Evolutionary conservation across 2,113 vertebrate species (phyloP), one percentile per base, ranked within the genome.

Genomic region (Hippolais icterina): DNA sequence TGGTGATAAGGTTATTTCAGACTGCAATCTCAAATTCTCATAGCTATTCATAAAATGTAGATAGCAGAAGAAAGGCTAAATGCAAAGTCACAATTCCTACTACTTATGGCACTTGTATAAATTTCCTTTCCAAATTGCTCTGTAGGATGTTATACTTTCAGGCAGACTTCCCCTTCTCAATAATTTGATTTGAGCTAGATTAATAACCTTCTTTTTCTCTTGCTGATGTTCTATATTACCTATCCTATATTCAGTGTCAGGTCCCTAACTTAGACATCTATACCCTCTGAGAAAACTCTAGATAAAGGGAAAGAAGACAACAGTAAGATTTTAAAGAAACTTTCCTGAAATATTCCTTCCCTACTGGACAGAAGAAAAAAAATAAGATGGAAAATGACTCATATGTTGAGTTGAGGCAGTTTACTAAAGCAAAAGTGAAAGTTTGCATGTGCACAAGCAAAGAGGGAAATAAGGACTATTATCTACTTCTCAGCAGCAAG

Each of bases 121-220:
- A 28, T 71, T 74, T 77, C 74, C 31, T 69, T 78, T 92, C 41
- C 21, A 82, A 84, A 63, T 37, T 60, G 7, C 22, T 81, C 8
- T 35, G 46, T 19, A 60, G 11, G 19, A 61, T 64, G 6, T 10
- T 44, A 39, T 47, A 61, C 22, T 54, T 95, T 77, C 44, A 70
- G 19, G 7, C 6, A 78, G 31, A 49, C 15, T 47, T 81, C 13
- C 5, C 16, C 12, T 66, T 66, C 39, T 41, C 61, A 50, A 17
- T 70, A 57, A 65, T 65, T 81, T 84, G 31, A 39, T 74, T 65
- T 70, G n/a, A 78, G 46, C 21, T 83, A 93, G 80, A 96, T 90
- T 95, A 95, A 97, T 94, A 42, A 27, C 42, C 28, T 94, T 74
- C 82, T 94, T 70, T 69, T 97, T 97, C 52, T 89, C 25, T 68